phyloP scores from a whole-genome alignment of 2,888 invertebrate species.

The Drosophila formosana region DNA sequence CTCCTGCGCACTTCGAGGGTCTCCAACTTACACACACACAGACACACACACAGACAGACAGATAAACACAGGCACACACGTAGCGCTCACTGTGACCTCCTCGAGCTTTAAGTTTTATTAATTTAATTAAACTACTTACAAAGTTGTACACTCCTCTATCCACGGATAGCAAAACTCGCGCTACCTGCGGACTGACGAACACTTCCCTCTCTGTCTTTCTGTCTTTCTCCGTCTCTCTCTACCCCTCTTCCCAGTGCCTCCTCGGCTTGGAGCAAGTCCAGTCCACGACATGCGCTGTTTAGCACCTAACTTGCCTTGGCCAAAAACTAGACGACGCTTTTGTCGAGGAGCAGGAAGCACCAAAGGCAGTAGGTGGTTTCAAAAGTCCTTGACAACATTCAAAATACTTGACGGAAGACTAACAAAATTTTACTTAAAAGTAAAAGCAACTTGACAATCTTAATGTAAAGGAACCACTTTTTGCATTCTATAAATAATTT shows the following conservation, averaged over 20 bases:
- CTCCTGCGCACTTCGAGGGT: constrained; percentile 51
- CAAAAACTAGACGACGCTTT: constrained; percentile 43
- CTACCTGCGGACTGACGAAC: constrained; percentile 39
- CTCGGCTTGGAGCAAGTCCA: constrained; percentile 35
- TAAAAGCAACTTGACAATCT: neutral
- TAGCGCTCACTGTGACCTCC: constrained; percentile 23
- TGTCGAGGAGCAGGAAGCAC: constrained; percentile 7
- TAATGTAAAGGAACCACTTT: neutral
- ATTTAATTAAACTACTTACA: constrained; percentile 81
- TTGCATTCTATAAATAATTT: too few species aligned
- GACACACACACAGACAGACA: constrained; percentile 17
- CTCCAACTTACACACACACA: constrained; percentile 18
- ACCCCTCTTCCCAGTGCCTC: neutral
- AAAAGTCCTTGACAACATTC: constrained; percentile 33
- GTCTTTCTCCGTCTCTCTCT: neutral
- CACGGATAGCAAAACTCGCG: constrained; percentile 62
- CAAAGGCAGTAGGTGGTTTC: constrained; percentile 19
- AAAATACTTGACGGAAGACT: neutral
- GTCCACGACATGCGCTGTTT: constrained; percentile 73
- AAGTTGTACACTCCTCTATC: constrained; percentile 66
- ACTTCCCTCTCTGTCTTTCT: constrained; percentile 26
- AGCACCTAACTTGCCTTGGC: constrained; percentile 75
- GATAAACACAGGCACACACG: constrained; percentile 19
- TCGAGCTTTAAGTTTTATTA: constrained; percentile 79
- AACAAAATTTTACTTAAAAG: neutral